Evolutionary conservation across 2,888 invertebrate species (phyloP).

Genomic region (Leistus spinibarbis): DNA sequence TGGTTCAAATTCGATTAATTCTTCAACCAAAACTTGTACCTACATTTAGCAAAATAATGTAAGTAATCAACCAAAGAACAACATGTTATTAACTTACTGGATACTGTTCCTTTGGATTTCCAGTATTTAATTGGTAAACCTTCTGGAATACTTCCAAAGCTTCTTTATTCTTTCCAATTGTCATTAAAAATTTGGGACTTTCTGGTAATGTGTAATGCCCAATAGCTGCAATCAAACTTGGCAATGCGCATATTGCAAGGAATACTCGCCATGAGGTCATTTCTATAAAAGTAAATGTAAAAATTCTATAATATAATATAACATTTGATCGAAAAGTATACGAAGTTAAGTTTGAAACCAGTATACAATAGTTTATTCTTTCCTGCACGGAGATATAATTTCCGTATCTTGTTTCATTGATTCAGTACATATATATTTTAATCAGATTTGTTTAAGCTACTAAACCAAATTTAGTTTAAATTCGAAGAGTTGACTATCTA

Average conservation of each 20-base stretch:
- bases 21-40: constrained; percentile 54
- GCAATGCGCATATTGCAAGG: constrained; percentile 64
- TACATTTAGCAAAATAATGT: constrained; percentile 51
- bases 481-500: background rate
- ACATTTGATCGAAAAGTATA: too few relatives aligned
- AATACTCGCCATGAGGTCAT: constrained; percentile 69
- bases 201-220: constrained; percentile 65
- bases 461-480: background rate
- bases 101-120: constrained; percentile 63
- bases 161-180: constrained; percentile 66
- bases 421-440: too few relatives aligned
- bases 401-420: too few relatives aligned
- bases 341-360: too few relatives aligned
- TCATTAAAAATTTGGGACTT: constrained; percentile 75
- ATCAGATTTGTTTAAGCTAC: background rate
- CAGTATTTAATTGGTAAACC: constrained; percentile 68
- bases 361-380: too few relatives aligned
- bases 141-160: constrained; percentile 64
- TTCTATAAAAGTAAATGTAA: constrained; percentile 53
- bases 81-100: constrained; percentile 63
- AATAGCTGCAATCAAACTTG: constrained; percentile 70
- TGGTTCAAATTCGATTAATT: constrained; percentile 47
- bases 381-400: too few relatives aligned
- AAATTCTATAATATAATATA: too few relatives aligned
- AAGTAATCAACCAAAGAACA: constrained; percentile 34